These are phyloP conservation scores for Phortica magna DNA, from an alignment of 2,888 invertebrate species.

Conservation along the genomic window DNA sequence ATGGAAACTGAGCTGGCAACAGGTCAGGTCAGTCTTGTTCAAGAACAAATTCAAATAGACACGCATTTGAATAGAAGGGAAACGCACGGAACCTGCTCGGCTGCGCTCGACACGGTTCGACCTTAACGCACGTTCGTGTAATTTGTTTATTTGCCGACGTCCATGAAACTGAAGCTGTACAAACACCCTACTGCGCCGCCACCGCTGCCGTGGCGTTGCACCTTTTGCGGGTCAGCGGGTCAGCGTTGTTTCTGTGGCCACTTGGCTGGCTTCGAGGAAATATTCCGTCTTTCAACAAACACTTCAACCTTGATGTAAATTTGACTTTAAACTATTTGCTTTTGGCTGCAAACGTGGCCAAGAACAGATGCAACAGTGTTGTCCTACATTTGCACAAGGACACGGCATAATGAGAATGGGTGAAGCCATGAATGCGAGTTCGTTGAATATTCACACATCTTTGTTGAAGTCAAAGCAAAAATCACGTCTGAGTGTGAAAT, in stretches of 20 bases:
- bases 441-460: constrained; percentile 11
- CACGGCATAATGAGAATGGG: constrained; percentile 13
- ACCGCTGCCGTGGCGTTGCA: not conserved
- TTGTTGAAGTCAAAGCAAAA: not conserved
- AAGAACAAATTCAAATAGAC: not conserved
- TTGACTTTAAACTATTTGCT: not conserved
- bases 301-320: too few relatives aligned
- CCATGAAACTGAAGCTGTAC: not conserved
- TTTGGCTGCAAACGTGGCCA: constrained; percentile 2
- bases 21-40: not conserved
- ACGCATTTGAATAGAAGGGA: constrained; percentile 3
- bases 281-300: not conserved
- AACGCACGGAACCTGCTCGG: constrained; percentile 5
- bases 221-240: constrained; percentile 12
- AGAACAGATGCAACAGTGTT: constrained; percentile 28
- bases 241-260: not conserved
- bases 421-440: not conserved
- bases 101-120: not conserved
- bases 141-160: not conserved
- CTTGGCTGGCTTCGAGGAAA: not conserved
- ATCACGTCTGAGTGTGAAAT: constrained; percentile 11
- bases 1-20: not conserved
- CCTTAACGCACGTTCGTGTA: not conserved
- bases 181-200: not conserved
- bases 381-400: constrained; percentile 23